These are phyloP conservation scores for Scomber colias DNA, from an alignment of 2,113 vertebrate species.

Conservation along the genomic window DNA sequence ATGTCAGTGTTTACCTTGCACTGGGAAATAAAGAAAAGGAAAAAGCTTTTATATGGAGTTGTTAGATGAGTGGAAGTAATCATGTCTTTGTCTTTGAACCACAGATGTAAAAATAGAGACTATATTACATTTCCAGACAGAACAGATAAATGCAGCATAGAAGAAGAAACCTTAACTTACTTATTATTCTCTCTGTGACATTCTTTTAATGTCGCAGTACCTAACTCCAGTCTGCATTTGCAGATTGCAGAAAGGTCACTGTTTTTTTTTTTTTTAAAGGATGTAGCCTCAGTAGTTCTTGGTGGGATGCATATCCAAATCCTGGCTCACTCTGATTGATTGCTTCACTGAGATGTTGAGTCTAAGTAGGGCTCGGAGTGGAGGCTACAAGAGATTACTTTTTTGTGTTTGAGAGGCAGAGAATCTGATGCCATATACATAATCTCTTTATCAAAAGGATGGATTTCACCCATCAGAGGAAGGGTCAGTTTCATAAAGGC, in stretches of 20 bases:
- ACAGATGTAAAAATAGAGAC: background rate
- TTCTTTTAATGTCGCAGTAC: conserved; percentile 36
- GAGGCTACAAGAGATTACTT: conserved; percentile 23
- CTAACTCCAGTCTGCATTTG: conserved; percentile 35
- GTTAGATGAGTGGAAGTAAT: background rate
- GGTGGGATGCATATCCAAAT: conserved; percentile 47
- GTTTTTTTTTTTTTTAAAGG: conserved; percentile 12
- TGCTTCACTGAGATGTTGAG: conserved; percentile 3
- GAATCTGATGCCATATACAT: conserved; percentile 28
- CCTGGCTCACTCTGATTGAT: conserved; percentile 44
- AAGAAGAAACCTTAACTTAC: background rate
- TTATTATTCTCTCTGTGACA: conserved; percentile 24
- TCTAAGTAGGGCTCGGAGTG: background rate
- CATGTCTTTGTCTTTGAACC: conserved; percentile 1
- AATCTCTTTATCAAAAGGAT: conserved; percentile 27
- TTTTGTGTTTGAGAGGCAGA: conserved; percentile 21
- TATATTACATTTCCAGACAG: background rate
- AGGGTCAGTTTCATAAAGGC: conserved; percentile 19
- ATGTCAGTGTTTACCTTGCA: background rate
- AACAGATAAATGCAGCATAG: background rate
- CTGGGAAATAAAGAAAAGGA: too few relatives aligned
- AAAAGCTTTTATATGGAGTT: too few relatives aligned
- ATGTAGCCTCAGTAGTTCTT: conserved; percentile 7
- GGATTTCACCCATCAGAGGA: conserved; percentile 18
- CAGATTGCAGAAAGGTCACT: conserved; percentile 50